Conservation (phyloP, 2,113 vertebrate genomes). For the Ageneiosus marmoratus region DNA sequence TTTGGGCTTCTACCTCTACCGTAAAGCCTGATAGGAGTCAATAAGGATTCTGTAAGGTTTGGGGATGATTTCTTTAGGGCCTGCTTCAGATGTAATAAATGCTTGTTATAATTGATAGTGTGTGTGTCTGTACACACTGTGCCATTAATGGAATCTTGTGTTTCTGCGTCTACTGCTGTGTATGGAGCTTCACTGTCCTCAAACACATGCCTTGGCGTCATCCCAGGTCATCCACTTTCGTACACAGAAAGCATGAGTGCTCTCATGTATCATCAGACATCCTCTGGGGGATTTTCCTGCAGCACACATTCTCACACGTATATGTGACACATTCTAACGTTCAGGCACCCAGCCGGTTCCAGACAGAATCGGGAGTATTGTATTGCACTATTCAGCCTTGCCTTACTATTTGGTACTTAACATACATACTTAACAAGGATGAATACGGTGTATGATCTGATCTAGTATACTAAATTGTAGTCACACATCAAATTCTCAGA, state of each 20-base stretch:
- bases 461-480: not conserved
- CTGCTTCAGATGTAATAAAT: not conserved
- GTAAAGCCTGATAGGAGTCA: not conserved
- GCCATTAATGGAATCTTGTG: not conserved
- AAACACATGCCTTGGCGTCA: conserved; percentile 4
- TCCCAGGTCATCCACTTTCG: conserved; percentile 5
- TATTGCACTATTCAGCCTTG: not conserved
- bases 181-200: not conserved
- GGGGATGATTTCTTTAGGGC: not conserved
- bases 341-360: not conserved
- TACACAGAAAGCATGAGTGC: not conserved
- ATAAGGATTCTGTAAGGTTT: not conserved
- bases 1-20: not conserved
- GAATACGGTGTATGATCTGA: not conserved
- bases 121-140: not conserved
- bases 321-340: conserved; percentile 23
- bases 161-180: conserved; percentile 15
- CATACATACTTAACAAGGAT: not conserved
- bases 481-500: conserved; percentile 25
- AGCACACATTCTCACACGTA: conserved; percentile 1
- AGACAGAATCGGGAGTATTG: not conserved
- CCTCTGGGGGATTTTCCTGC: not conserved
- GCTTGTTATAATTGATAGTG: not conserved
- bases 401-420: not conserved
- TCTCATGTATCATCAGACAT: conserved; percentile 34